These are phyloP conservation scores for Scophthalmus maximus DNA, from an alignment of 2,113 vertebrate species.

Conservation along the genomic window DNA sequence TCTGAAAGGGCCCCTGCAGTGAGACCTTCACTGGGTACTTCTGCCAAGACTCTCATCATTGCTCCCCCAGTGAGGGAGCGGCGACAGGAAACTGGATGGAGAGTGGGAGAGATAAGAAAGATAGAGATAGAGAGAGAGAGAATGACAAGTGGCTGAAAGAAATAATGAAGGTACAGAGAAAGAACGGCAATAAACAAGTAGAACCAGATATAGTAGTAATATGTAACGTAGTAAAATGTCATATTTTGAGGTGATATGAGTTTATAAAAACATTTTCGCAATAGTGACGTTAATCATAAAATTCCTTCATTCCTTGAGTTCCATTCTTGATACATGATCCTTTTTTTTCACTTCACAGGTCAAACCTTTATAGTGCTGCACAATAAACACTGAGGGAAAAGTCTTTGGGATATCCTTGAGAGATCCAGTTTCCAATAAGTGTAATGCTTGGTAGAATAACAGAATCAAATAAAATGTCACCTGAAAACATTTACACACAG, in stretches of 20 bases:
- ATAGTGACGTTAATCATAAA: no score
- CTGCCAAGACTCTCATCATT: slow-evolving; percentile 59
- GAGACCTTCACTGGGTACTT: slow-evolving; percentile 45
- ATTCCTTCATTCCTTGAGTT: no score
- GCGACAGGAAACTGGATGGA: slow-evolving; percentile 23
- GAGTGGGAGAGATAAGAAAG: background rate
- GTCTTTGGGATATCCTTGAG: background rate
- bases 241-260: no score
- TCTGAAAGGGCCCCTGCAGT: slow-evolving; percentile 50
- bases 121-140: background rate
- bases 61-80: slow-evolving; percentile 36
- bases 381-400: no score
- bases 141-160: background rate
- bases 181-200: background rate
- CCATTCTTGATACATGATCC: no score
- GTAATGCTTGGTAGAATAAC: background rate
- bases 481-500: no score
- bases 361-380: no score
- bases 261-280: no score
- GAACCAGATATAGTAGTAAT: background rate
- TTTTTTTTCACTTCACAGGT: no score
- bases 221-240: background rate
- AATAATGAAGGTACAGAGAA: background rate
- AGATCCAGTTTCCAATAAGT: background rate
- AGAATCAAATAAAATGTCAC: background rate